Percentiles rank a stretch among this genome's conserved stretches.
Evolutionary conservation across 2,888 invertebrate genomes (phyloP).

Genomic region (Chironomus riparius): DNA sequence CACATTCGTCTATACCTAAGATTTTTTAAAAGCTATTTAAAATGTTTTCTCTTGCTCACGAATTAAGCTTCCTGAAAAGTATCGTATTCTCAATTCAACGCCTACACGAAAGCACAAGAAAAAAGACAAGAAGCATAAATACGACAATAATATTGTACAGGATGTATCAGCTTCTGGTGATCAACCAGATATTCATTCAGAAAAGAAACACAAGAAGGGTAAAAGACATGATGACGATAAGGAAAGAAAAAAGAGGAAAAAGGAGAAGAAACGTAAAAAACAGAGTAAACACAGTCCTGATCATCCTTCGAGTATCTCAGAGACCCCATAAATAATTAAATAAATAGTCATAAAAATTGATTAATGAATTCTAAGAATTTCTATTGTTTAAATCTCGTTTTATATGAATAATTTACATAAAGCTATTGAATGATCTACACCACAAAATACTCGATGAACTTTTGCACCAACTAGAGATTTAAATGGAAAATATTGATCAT

Average conservation of each 20-base stretch:
- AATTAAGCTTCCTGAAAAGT: slow-evolving; percentile 80
- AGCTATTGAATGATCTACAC: slow-evolving; percentile 77
- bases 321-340: not conserved
- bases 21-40: not conserved
- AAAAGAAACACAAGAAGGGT: slow-evolving; percentile 92
- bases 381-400: too few species aligned
- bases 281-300: slow-evolving; percentile 81
- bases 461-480: slow-evolving; percentile 71
- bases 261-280: slow-evolving; percentile 91
- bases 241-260: slow-evolving; percentile 86
- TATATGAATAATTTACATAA: slow-evolving; percentile 63
- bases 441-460: slow-evolving; percentile 64
- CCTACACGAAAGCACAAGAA: slow-evolving; percentile 91
- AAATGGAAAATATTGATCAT: slow-evolving; percentile 82
- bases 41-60: slow-evolving; percentile 27
- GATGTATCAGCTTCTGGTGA: slow-evolving; percentile 27
- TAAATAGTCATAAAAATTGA: too few species aligned
- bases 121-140: slow-evolving; percentile 91
- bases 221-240: slow-evolving; percentile 90
- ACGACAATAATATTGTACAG: slow-evolving; percentile 35
- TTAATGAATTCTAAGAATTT: too few species aligned
- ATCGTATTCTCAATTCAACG: slow-evolving; percentile 82
- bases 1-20: not conserved
- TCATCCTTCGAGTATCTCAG: slow-evolving; percentile 49
- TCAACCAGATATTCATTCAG: slow-evolving; percentile 52